A percentile compares a stretch with the other conserved stretches of the same genome.
phyloP scores from a whole-genome alignment of 2,797 vertebrate genomes.

The Pantherophis alleghaniensis region DNA sequence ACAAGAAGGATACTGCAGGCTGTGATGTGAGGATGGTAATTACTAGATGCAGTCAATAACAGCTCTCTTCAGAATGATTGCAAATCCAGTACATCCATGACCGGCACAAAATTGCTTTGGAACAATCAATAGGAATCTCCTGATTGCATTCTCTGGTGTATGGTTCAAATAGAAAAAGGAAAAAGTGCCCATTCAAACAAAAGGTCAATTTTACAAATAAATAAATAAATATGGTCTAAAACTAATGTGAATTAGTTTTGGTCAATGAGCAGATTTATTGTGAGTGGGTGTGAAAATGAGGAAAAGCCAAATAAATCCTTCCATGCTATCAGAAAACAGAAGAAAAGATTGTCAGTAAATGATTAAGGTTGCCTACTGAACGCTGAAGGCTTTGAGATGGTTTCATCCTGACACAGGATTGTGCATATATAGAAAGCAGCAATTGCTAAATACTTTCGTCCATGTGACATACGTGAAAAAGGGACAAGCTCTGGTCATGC shows the following conservation, averaged over 20 bases:
- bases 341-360: conserved; percentile 21
- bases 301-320: conserved; percentile 1
- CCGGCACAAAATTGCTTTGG: conserved; percentile 78
- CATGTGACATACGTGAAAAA: background rate
- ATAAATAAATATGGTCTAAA: conserved; percentile 60
- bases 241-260: conserved; percentile 56
- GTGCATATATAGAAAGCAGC: background rate
- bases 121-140: conserved; percentile 77
- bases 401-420: background rate
- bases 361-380: background rate
- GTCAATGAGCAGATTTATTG: conserved; percentile 45
- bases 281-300: conserved; percentile 2
- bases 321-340: background rate
- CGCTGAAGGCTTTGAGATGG: background rate
- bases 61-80: conserved; percentile 77
- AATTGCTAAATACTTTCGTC: background rate
- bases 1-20: conserved; percentile 64
- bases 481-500: background rate
- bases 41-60: conserved; percentile 77
- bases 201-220: conserved; percentile 75
- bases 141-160: conserved; percentile 71
- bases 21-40: conserved; percentile 74
- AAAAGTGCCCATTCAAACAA: conserved; percentile 72
- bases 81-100: conserved; percentile 79
- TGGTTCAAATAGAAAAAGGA: conserved; percentile 70